Percentiles rank a stretch among this genome's conserved stretches.
These are phyloP conservation scores for Chelonoidis abingdonii DNA, from an alignment of 2,113 vertebrate species.

Conservation along the genomic window DNA sequence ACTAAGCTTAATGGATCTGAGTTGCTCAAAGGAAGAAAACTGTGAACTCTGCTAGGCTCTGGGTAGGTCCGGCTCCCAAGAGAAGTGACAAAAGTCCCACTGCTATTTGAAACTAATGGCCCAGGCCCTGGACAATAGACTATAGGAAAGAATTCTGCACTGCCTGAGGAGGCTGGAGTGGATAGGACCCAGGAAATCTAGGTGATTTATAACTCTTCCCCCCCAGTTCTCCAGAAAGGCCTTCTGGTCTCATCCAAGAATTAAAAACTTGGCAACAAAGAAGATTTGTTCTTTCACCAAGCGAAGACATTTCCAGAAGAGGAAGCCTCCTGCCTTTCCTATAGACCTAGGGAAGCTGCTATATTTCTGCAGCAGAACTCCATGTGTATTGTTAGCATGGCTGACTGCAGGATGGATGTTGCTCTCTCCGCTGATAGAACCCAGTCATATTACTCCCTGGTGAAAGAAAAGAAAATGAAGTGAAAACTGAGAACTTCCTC, in stretches of 20 bases:
- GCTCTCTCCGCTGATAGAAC: fast-evolving
- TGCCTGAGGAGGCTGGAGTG: fast-evolving
- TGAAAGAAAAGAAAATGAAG: neutral
- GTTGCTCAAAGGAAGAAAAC: neutral
- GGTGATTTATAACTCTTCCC: neutral
- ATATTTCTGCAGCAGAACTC: neutral
- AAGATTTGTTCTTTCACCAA: neutral
- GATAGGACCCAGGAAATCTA: fast-evolving
- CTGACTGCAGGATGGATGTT: neutral
- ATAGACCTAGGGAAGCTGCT: neutral
- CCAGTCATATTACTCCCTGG: fast-evolving
- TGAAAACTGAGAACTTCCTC: neutral
- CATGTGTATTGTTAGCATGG: neutral
- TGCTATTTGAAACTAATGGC: neutral
- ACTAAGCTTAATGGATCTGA: neutral
- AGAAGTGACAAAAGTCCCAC: neutral
- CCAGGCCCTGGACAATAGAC: neutral
- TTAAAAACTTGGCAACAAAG: neutral
- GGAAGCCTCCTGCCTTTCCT: fast-evolving
- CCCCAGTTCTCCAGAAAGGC: neutral
- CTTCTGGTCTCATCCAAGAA: neutral
- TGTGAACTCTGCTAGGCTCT: neutral
- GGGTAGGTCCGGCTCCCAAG: neutral
- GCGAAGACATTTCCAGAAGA: fast-evolving
- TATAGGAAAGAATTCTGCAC: neutral